Base-by-base conservation (phyloP, 2,888 invertebrate species). In the Epiblema foenella region DNA sequence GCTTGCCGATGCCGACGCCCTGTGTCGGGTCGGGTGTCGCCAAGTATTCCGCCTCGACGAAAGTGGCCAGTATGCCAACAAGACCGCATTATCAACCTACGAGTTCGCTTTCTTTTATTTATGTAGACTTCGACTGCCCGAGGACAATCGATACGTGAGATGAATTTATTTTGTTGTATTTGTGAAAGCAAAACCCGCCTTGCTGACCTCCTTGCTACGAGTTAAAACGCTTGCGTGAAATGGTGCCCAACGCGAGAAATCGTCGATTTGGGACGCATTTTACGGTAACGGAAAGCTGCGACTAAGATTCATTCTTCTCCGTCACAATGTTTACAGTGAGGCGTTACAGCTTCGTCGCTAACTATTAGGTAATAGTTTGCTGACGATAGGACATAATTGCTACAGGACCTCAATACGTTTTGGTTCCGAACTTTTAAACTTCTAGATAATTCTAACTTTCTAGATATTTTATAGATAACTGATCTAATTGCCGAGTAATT, bases 111-210 rank as follows among this genome's bases (percentile, higher is more conserved):
- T 93, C 92, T 93, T 93, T 93, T 90, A 88, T 85, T 90, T 88
- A 91, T 91, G 88, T 90, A 88, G 86, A 84, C 87, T 86, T 86
- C 85, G 85, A 89, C 82, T 84, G 85, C 84, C 86, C 80, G 91
- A 89, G 93, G 93, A 93, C 92, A 92, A 92, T 93, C 93, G 85
- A 92, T 92, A 93, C 93, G 93, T 93, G 93, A 90, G 88, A 89
- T 89, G 93, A 93, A 93, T 93, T 93, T 91, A 93, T 92, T 93
- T 93, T 88, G 90, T 91, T 89, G 88, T 91, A 86, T 92, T 93
- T 92, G 93, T 93, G 93, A 93, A 93, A 93, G 93, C 93, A 89
- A 88, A 89, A 90, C 90, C 84, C 83, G 90, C 87, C 87, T 86
- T 84, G 81, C 82, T 92, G 93, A 91, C 93, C 92, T 89, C 90